Conservation (phyloP, 2,113 vertebrate species). For the Hemibagrus wyckioides region DNA sequence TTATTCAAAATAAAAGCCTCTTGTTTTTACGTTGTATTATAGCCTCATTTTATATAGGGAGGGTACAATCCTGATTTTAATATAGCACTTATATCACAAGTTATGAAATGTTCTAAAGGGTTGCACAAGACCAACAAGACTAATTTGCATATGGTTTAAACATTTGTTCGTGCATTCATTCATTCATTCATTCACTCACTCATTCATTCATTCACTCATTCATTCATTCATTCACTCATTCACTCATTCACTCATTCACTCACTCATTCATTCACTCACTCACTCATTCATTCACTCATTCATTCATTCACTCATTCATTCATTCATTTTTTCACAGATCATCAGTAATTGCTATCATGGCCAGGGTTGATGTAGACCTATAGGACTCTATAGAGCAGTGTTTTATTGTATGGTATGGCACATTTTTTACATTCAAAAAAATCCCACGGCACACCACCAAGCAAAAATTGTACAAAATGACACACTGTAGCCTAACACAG, state of each 20-base stretch:
- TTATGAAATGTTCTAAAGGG: neutral
- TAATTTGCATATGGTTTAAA: neutral
- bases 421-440: too few species aligned
- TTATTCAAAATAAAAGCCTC: slow-evolving; percentile 40
- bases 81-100: neutral
- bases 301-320: neutral
- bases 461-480: too few species aligned
- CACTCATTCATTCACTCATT: neutral
- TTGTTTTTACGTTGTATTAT: neutral
- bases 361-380: neutral
- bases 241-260: neutral
- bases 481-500: too few species aligned
- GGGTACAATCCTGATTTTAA: neutral
- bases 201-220: neutral
- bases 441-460: too few species aligned
- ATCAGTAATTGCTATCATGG: neutral
- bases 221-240: neutral
- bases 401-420: too few species aligned
- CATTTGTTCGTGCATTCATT: neutral
- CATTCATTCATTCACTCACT: neutral
- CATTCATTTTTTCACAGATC: too few species aligned
- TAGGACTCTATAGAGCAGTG: too few species aligned
- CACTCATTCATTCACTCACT: too few species aligned
- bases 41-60: too few species aligned
- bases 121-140: neutral